Base-by-base conservation (phyloP, 2,113 vertebrate species). In the Symphodus melops region DNA sequence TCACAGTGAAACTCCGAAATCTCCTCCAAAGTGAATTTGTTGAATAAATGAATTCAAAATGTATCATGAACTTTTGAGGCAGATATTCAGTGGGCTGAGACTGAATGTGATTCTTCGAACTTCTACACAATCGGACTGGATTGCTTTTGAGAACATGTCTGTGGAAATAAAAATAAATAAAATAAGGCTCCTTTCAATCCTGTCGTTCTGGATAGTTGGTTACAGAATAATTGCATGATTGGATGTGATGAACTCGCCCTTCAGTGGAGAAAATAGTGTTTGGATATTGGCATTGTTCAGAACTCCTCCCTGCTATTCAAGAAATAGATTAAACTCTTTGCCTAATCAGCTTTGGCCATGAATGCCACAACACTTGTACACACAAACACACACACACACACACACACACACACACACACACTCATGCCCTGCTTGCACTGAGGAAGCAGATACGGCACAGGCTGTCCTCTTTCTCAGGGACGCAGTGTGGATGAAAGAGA, bases 401-500 rank as follows among this genome's bases (percentile, higher is more conserved):
- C 52, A 59, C 49, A 37, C 9, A 14, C 62, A 36, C 36, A 52
- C 57, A 56, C 25, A 36, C 48, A 63, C n/a, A 19, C 28, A 58
- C 25, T 44, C 49, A 44, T 25, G 71, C 65, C 41, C 46, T 28
- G 64, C 41, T 36, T 68, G 25, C 57, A 28, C 63, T 68, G 63
- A 42, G 7, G 72, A 60, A 80, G 75, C 77, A 70, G 81, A 88
- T 85, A 82, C 63, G 69, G 75, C 71, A 62, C 72, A 49, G 66
- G 69, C 86, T 73, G 61, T 72, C 68, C 70, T 66, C 52, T 64
- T 85, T 85, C 81, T 62, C 81, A 57, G 54, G 52, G 72, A 80
- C 68, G 77, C 68, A 69, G 33, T 25, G 13, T 63, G 72, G 83
- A 89, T 88, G 81, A 88, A 89, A 87, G 85, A 72, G 77, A 46